Evolutionary conservation across 2,113 vertebrate genomes (phyloP).

Genomic region (Isichthys henryi): DNA sequence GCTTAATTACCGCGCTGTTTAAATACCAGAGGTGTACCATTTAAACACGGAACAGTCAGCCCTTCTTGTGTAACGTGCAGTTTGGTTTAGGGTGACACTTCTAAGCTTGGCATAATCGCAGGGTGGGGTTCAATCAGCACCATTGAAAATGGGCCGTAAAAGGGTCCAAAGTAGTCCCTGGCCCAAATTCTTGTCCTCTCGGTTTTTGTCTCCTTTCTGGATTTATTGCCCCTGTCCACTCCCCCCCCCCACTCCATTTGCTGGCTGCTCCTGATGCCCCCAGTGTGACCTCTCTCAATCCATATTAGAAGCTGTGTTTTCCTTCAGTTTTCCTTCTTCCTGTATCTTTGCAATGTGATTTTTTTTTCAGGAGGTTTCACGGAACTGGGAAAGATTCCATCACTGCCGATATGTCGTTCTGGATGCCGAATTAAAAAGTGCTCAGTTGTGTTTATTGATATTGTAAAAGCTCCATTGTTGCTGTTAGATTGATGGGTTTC

Average conservation of each 20-base stretch:
- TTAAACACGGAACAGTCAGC: neutral
- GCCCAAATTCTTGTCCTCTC: neutral
- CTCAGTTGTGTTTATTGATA: conserved; percentile 1
- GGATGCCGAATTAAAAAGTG: neutral
- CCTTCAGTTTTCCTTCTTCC: neutral
- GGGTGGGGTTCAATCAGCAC: neutral
- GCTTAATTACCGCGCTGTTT: neutral
- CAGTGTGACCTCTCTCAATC: conserved; percentile 5
- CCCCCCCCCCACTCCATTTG: neutral
- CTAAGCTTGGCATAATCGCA: neutral
- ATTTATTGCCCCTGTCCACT: neutral
- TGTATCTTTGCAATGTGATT: neutral
- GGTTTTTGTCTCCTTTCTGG: neutral
- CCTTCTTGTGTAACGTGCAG: neutral
- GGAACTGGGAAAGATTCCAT: neutral
- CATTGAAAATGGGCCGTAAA: neutral
- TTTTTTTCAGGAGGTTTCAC: neutral
- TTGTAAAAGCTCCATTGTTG: conserved; percentile 7
- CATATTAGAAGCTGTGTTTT: neutral
- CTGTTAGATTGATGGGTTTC: neutral
- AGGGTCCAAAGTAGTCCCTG: neutral
- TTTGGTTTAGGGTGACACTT: neutral
- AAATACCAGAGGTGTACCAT: neutral
- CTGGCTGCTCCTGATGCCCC: neutral
- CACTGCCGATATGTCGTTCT: neutral